Conservation (phyloP, 2,113 vertebrate species). For the Dipodomys ordii region DNA sequence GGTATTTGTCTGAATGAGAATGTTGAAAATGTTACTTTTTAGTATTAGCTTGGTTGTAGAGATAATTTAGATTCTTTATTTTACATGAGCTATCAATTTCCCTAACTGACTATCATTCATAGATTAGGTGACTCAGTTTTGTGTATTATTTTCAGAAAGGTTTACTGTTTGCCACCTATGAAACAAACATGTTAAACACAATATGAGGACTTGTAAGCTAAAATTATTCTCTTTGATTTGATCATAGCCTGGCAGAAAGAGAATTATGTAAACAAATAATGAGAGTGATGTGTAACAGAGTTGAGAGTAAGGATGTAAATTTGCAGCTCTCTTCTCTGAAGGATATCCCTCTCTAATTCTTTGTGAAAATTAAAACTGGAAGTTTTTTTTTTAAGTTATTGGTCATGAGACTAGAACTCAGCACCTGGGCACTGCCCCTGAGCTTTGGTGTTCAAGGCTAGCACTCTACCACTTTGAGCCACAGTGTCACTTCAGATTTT, state of each 20-base stretch:
- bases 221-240: neutral
- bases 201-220: neutral
- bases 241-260: neutral
- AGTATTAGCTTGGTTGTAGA: neutral
- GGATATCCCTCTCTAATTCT: neutral
- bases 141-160: neutral
- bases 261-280: neutral
- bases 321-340: neutral
- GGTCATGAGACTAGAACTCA: too few species aligned
- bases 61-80: slow-evolving; percentile 11
- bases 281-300: neutral
- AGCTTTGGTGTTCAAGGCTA: too few species aligned
- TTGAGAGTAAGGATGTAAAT: neutral
- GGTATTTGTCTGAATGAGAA: neutral
- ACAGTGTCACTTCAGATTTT: too few species aligned
- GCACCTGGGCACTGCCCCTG: too few species aligned
- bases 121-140: neutral
- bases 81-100: neutral
- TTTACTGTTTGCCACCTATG: neutral
- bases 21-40: slow-evolving; percentile 2
- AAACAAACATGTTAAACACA: neutral
- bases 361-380: neutral
- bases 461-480: too few species aligned
- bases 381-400: neutral
- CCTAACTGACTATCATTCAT: neutral